Base-by-base conservation (phyloP, 2,888 invertebrate genomes). In the Petrolisthes manimaculis region DNA sequence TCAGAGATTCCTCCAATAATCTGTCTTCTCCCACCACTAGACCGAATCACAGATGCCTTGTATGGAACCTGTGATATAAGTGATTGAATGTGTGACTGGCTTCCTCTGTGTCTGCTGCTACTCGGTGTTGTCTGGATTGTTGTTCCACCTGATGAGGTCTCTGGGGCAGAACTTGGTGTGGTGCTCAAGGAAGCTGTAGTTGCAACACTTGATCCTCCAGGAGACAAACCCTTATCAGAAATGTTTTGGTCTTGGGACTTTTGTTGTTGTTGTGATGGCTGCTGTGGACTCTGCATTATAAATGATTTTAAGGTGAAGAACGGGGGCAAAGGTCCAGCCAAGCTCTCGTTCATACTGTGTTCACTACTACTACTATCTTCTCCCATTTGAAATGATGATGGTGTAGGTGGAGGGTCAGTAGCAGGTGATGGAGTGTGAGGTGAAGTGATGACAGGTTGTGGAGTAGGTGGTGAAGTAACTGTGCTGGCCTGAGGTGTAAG, bases 291-390 rank as follows among this genome's bases (percentile, higher is more conserved):
- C 51, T 85, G 88, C 83, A 88, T 81, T 51, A 91, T 89, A 54
- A 89, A 91, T 37, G 89, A 86, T 81, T 91, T 91, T 21, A 91
- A 81, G 18, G 91, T 91, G 53, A 91, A 89, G 77, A 91, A 91
- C n/a, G 91, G 91, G 54, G 91, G 91, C 74, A 91, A 78, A 74
- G 91, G 83, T 54, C 86, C 88, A 51, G 85, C 88, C 12, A 83
- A 37, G 18, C 89, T 79, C 3, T 89, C 89, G 71, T 77, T 83
- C 14, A 78, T 79, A 79, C 86, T 86, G 37, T 90, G 90, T 54
- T 90, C 90, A 74, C 88, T 86, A 78, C 88, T 88, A 80, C 86
- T 86, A 67, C 81, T 84, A 21, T 89, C 88, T 21, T 88, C 90
- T 74, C 88, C 90, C 80, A 88, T 83, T 67, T 88, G 90, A 83